These are phyloP conservation scores for Cynopterus brachyotis DNA, from an alignment of 2,113 vertebrate genomes.

Conservation along the genomic window DNA sequence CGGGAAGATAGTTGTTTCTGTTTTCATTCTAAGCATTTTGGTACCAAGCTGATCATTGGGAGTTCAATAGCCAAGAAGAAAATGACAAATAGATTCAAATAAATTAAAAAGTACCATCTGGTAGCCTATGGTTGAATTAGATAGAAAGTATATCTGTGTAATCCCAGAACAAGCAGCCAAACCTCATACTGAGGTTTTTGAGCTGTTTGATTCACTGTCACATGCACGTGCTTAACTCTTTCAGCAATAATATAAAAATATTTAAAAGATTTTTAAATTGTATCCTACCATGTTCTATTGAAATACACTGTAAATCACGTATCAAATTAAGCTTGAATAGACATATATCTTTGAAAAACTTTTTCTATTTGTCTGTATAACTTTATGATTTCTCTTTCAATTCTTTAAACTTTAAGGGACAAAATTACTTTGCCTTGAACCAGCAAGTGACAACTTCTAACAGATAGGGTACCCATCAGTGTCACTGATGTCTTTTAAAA, in stretches of 20 bases:
- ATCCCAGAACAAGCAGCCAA: neutral
- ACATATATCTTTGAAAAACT: conserved; percentile 55
- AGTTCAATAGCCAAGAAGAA: neutral
- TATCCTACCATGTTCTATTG: neutral
- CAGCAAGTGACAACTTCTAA: conserved; percentile 68
- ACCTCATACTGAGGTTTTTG: neutral
- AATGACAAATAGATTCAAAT: neutral
- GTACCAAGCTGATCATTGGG: neutral
- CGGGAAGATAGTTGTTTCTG: neutral
- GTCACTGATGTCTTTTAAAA: conserved; percentile 65
- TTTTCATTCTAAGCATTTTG: neutral
- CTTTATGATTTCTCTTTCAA: conserved; percentile 62
- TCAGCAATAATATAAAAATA: neutral
- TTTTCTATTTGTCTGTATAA: conserved; percentile 46
- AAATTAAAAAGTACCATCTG: neutral
- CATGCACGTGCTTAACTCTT: neutral
- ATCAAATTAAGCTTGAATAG: conserved; percentile 59
- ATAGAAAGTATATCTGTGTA: neutral
- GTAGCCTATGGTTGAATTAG: neutral
- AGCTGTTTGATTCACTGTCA: neutral
- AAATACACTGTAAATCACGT: neutral
- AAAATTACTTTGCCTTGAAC: conserved; percentile 72
- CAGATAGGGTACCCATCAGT: conserved; percentile 28
- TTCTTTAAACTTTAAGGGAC: conserved; percentile 72
- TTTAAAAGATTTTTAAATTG: neutral